These are phyloP conservation scores for Antrozous pallidus DNA, from an alignment of 2,797 vertebrate genomes.

Conservation along the genomic window DNA sequence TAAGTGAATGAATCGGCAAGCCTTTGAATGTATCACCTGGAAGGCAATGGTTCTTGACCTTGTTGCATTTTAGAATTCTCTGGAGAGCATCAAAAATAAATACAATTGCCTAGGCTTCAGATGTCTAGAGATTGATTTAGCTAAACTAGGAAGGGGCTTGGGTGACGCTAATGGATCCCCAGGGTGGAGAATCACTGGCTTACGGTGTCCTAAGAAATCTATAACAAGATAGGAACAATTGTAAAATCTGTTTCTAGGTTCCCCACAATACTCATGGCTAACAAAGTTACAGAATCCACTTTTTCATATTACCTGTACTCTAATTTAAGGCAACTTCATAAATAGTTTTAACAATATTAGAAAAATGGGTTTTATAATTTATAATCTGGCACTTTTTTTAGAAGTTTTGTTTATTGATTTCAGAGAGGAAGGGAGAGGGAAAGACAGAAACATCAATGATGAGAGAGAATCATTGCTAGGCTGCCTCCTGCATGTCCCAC, in stretches of 20 bases:
- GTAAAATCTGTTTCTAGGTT: not conserved
- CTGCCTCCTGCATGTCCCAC: no score
- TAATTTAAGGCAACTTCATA: not conserved
- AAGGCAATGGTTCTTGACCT: not conserved
- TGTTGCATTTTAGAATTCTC: constrained; percentile 6
- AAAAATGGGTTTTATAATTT: not conserved
- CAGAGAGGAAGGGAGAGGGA: no score
- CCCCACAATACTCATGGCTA: not conserved
- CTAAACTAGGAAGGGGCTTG: no score
- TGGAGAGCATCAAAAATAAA: not conserved
- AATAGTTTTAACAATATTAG: not conserved
- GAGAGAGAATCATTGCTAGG: no score
- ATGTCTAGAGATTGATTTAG: not conserved
- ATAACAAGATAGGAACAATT: not conserved
- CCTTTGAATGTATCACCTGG: not conserved
- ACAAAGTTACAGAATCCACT: not conserved
- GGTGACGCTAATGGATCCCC: not conserved
- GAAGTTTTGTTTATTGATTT: no score
- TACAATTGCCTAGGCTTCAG: not conserved
- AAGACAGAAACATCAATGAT: no score
- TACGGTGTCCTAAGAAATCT: not conserved
- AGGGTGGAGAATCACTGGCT: not conserved
- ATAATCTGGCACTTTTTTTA: not conserved
- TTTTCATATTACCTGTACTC: not conserved
- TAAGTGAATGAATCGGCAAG: not conserved